Percentiles rank a stretch among this genome's conserved stretches.
These are phyloP conservation scores for Amitus sp. DNA, from an alignment of 2,888 invertebrate species.

Conservation along the genomic window DNA sequence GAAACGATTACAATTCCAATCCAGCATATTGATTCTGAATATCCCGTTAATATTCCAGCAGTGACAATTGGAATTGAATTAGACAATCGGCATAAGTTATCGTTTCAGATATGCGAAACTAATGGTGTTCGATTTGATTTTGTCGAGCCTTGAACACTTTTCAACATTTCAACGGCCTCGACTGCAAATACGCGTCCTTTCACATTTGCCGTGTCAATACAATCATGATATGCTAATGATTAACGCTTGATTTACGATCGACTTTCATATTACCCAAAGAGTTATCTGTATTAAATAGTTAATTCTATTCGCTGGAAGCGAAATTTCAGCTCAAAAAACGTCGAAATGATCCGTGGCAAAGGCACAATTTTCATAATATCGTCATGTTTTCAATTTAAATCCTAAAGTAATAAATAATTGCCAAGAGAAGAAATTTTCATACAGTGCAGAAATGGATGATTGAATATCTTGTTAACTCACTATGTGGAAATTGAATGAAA, in stretches of 20 bases:
- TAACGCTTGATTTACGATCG: background rate
- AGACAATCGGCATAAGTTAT: no score
- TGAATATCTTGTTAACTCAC: background rate
- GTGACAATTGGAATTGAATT: no score
- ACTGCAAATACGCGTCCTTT: background rate
- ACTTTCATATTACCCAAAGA: background rate
- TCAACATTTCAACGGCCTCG: conserved; percentile 1
- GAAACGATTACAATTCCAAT: no score
- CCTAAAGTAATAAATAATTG: background rate
- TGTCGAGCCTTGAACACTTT: background rate
- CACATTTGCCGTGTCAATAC: background rate
- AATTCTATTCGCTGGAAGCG: background rate
- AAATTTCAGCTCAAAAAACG: no score
- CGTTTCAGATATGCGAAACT: background rate
- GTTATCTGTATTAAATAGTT: background rate
- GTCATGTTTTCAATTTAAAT: background rate
- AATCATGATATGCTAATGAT: background rate
- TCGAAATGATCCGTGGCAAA: no score
- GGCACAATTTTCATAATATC: background rate
- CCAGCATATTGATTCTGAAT: no score
- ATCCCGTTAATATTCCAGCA: no score
- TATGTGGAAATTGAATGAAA: conserved; percentile 2
- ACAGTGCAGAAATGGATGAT: background rate
- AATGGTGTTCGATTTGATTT: background rate
- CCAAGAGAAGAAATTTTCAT: background rate